Evolutionary conservation across 2,113 vertebrate species (phyloP).

Genomic region (Papio anubis): DNA sequence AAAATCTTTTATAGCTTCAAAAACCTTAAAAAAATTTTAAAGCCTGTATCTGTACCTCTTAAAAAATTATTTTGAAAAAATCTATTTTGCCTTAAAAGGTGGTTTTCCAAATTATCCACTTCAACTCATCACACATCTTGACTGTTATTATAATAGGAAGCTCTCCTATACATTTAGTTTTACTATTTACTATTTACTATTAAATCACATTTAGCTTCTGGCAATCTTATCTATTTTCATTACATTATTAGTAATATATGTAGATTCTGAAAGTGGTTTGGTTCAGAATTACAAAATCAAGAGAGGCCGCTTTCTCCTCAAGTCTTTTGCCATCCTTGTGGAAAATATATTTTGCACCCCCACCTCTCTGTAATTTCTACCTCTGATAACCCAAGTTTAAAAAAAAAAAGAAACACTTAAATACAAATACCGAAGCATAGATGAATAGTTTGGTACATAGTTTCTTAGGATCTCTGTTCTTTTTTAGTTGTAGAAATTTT

Average conservation of each 20-base stretch:
- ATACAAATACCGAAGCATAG: not conserved
- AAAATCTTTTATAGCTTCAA: not conserved
- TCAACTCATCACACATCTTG: not conserved
- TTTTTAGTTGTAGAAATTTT: not conserved
- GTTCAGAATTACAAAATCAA: not conserved
- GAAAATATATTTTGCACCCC: fast-evolving
- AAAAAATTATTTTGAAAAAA: conserved; percentile 5
- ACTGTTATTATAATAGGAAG: not conserved
- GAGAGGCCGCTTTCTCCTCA: not conserved
- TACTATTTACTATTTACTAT: not conserved
- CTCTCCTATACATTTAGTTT: not conserved
- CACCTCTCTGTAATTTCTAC: not conserved
- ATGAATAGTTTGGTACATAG: not conserved
- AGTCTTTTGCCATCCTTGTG: too few species aligned
- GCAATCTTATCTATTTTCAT: not conserved
- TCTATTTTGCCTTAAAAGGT: not conserved
- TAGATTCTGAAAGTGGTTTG: not conserved
- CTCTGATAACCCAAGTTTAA: not conserved
- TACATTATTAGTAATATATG: fast-evolving
- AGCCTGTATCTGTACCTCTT: not conserved
- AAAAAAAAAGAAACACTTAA: not conserved
- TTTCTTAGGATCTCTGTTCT: not conserved
- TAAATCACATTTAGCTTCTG: not conserved
- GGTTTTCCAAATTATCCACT: not conserved
- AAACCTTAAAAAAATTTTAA: not conserved